phyloP scores from a whole-genome alignment of 1,140 invertebrate species.

The Antheraea mylitta region DNA sequence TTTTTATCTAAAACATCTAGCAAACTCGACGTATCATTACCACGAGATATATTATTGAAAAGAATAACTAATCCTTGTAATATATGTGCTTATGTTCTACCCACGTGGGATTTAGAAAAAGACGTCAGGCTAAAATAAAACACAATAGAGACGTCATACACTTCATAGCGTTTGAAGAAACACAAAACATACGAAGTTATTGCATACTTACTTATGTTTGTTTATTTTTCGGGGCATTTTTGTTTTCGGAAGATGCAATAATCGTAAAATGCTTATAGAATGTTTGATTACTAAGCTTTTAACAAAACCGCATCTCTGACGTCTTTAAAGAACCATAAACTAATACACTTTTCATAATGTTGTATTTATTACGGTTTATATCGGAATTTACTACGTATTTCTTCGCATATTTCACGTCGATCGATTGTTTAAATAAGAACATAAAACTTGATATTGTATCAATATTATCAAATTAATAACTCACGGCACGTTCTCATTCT shows the following conservation, averaged over 20 bases:
- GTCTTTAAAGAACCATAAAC: not conserved
- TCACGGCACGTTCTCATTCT: no score
- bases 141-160: not conserved
- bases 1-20: not conserved
- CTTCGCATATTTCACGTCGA: not conserved
- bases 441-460: not conserved
- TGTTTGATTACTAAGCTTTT: not conserved
- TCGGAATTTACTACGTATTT: not conserved
- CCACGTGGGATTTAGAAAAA: not conserved
- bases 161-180: not conserved
- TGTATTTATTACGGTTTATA: not conserved
- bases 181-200: not conserved
- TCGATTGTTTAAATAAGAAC: not conserved
- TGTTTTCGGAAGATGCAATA: not conserved
- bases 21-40: not conserved
- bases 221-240: not conserved
- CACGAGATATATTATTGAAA: not conserved
- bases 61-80: not conserved
- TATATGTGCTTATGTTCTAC: not conserved
- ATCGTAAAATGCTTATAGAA: slow-evolving; percentile 1
- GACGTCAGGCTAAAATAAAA: not conserved
- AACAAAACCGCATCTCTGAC: slow-evolving; percentile 1
- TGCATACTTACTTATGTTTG: not conserved
- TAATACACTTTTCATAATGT: slow-evolving; percentile 1
- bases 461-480: no score